Evolutionary conservation across 2,113 vertebrate species (phyloP), one percentile per base, ranked within the genome.

Genomic region (Anguilla rostrata): DNA sequence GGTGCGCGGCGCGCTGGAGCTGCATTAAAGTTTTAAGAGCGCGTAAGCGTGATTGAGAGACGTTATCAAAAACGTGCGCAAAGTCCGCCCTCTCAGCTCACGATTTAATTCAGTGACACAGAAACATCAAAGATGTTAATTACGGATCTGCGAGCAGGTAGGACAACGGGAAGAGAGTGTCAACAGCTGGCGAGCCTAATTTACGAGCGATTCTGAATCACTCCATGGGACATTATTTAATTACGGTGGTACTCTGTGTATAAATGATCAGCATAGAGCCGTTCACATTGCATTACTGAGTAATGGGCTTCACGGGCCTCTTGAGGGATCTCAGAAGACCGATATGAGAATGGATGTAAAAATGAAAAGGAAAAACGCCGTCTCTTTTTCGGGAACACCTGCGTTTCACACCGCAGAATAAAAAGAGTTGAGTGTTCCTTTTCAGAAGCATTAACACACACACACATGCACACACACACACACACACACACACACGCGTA

Each of bases 111-210:
- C 91, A 86, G 90, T 79, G 87, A 89, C 92, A 87, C 90, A 88
- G 86, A 87, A 91, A 89, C 92, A 93, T 92, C 92, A 91, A 87
- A 90, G 63, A 85, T 92, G 92, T 94, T 94, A 94, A 94, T 93
- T 92, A 92, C 87, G 88, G 88, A 91, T 92, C 94, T 91, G 89
- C 91, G 90, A 87, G 89, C 90, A 92, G 88, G 91, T 87, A 84
- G 87, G 91, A 87, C 91, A 90, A 92, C 90, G 86, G 87, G 89
- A 91, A 90, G 89, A 90, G 89, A 92, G 93, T 88, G 88, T 89
- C 87, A 90, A 86, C 92, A 92, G 92, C 92, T 91, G 92, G 75
- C 89, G 26, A 83, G 89, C 89, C 87, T 93, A 83, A 92, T 92
- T 89, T 87, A 89, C 89, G 79, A 84, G 86, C 87, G 85, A 63